These are phyloP conservation scores for Cynopterus sphinx DNA, from an alignment of 2,797 vertebrate genomes.

Conservation along the genomic window DNA sequence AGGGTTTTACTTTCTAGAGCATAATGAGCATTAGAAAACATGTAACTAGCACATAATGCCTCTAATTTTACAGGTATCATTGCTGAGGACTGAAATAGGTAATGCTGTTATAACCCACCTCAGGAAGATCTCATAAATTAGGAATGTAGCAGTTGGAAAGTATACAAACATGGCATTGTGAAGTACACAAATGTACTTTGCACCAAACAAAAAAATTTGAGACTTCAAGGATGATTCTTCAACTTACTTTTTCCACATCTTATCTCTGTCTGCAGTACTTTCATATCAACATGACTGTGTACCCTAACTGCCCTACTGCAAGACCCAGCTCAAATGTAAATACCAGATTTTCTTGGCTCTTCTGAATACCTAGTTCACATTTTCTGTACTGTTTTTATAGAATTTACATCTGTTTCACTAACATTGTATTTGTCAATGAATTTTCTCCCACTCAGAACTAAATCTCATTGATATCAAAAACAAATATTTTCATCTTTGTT, in stretches of 20 bases:
- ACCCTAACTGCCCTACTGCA: neutral
- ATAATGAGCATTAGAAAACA: neutral
- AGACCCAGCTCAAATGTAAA: neutral
- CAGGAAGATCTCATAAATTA: neutral
- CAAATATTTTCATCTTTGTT: slow-evolving; percentile 18
- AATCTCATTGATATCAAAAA: neutral
- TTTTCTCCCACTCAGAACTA: slow-evolving; percentile 46
- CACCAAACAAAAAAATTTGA: neutral
- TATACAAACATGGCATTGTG: neutral
- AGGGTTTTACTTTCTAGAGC: neutral
- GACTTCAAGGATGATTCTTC: neutral
- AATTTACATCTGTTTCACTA: neutral
- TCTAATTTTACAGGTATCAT: neutral
- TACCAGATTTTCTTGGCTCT: neutral
- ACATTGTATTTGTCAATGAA: neutral
- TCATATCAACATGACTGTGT: neutral
- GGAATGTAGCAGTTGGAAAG: neutral
- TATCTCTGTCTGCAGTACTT: neutral
- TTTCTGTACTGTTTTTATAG: neutral
- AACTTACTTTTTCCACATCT: neutral
- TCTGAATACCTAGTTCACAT: neutral
- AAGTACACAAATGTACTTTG: neutral
- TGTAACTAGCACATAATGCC: neutral
- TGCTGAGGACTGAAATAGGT: neutral
- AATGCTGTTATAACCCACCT: neutral